Percentiles rank a stretch among this genome's conserved stretches.
phyloP scores from a whole-genome alignment of 53 echinoderm and acorn worm species.

The Hippasteria phrygiana region DNA sequence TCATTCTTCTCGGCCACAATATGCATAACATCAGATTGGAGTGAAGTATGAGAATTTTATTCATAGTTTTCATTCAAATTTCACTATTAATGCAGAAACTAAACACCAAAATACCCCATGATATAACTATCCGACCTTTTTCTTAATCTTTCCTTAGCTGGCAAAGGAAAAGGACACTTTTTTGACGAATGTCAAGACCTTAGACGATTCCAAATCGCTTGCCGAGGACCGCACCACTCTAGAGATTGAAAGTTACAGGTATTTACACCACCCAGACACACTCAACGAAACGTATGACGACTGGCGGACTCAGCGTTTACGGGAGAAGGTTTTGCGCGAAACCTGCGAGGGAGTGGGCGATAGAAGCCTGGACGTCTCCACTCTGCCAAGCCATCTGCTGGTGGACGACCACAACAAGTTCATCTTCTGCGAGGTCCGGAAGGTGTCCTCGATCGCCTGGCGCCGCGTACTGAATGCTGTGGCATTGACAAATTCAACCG shows the following conservation, averaged over 20 bases:
- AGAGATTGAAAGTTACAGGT: constrained; percentile 35
- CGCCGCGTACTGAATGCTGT: constrained; percentile 26
- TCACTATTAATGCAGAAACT: too few relatives aligned
- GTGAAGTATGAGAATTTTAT: too few relatives aligned
- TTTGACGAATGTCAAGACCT: not conserved
- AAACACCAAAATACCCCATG: too few relatives aligned
- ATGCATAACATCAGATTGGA: too few relatives aligned
- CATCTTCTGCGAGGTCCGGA: constrained; percentile 62
- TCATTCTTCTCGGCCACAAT: too few relatives aligned
- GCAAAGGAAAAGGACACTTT: not conserved
- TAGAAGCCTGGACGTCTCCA: not conserved
- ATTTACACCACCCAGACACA: constrained; percentile 9
- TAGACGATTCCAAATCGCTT: not conserved
- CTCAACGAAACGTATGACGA: constrained; percentile 7
- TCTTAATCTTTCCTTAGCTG: not conserved
- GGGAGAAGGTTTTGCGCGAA: constrained; percentile 1
- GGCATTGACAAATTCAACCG: not conserved
- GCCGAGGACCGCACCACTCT: not conserved
- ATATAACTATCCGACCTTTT: too few relatives aligned
- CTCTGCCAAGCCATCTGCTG: constrained; percentile 33
- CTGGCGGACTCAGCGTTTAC: constrained; percentile 1
- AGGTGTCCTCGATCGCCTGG: constrained; percentile 63
- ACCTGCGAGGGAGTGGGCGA: not conserved
- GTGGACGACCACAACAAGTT: constrained; percentile 51
- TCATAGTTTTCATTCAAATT: too few relatives aligned